These are phyloP conservation scores for Ataeniobius toweri DNA, from an alignment of 2,797 vertebrate genomes.

Conservation along the genomic window DNA sequence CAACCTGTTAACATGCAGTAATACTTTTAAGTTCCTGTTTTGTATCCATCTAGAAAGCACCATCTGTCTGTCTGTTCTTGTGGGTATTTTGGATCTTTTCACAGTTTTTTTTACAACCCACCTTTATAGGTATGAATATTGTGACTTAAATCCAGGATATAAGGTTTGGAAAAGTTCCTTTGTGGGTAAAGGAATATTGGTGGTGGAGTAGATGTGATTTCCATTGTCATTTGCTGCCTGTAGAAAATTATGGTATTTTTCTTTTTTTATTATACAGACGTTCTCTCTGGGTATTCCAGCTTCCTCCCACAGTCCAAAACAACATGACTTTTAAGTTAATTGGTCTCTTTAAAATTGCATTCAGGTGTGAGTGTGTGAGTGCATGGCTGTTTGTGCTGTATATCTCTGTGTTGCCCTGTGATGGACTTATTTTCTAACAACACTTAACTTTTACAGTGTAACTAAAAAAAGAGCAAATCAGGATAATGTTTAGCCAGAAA, in stretches of 20 bases:
- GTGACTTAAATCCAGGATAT: background rate
- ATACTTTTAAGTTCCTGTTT: constrained; percentile 13
- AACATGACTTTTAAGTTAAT: background rate
- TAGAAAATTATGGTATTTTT: background rate
- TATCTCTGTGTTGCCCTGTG: background rate
- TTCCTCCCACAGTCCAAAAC: background rate
- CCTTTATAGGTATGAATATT: background rate
- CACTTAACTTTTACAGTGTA: background rate
- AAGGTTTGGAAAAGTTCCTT: background rate
- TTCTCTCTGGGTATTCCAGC: background rate
- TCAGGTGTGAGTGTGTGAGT: background rate
- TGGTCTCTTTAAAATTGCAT: background rate
- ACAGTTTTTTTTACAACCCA: background rate
- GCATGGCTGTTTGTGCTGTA: background rate
- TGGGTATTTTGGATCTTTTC: background rate
- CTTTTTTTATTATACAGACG: background rate
- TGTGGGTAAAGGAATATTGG: background rate
- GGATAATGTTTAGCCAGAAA: background rate
- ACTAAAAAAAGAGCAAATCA: background rate
- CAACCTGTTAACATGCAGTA: constrained; percentile 8
- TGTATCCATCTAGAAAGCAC: background rate
- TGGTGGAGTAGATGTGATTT: background rate
- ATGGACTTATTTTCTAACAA: background rate
- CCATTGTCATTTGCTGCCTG: background rate
- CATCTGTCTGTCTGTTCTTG: constrained; percentile 2